Conservation (phyloP, 2,888 invertebrate species). For the Drosophila nr. fundita region DNA sequence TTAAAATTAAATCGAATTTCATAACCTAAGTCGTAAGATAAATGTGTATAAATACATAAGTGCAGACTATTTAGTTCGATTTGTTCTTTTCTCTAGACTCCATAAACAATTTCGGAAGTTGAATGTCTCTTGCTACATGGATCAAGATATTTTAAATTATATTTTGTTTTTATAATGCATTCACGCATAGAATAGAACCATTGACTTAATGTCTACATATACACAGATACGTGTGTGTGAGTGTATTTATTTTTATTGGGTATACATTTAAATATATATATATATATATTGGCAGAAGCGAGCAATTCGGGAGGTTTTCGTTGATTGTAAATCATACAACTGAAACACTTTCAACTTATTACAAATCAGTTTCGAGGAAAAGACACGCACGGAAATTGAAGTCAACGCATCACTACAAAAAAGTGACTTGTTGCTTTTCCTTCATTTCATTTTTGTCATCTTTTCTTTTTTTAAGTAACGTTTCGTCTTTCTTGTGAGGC, state of each 20-base stretch:
- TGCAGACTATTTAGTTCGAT: constrained; percentile 1
- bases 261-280: constrained; percentile 55
- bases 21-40: constrained; percentile 60
- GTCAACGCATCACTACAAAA: background rate
- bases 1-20: constrained; percentile 34
- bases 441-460: constrained; percentile 2
- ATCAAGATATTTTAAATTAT: constrained; percentile 20
- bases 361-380: constrained; percentile 24
- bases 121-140: background rate
- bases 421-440: background rate
- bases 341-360: constrained; percentile 29
- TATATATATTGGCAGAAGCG: constrained; percentile 73
- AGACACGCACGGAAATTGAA: constrained; percentile 26
- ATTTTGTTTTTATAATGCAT: constrained; percentile 9
- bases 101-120: constrained; percentile 25
- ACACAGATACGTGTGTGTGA: constrained; percentile 10
- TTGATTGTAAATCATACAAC: constrained; percentile 27
- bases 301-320: constrained; percentile 65
- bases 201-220: constrained; percentile 21
- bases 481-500: constrained; percentile 33
- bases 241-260: constrained; percentile 36
- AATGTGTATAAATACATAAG: constrained; percentile 17
- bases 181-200: constrained; percentile 18
- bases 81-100: background rate
- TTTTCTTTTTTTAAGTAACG: constrained; percentile 23